Evolutionary conservation across 2,888 invertebrate genomes (phyloP), one percentile per base, ranked within the genome.

Genomic region (Daptonema setosum): DNA sequence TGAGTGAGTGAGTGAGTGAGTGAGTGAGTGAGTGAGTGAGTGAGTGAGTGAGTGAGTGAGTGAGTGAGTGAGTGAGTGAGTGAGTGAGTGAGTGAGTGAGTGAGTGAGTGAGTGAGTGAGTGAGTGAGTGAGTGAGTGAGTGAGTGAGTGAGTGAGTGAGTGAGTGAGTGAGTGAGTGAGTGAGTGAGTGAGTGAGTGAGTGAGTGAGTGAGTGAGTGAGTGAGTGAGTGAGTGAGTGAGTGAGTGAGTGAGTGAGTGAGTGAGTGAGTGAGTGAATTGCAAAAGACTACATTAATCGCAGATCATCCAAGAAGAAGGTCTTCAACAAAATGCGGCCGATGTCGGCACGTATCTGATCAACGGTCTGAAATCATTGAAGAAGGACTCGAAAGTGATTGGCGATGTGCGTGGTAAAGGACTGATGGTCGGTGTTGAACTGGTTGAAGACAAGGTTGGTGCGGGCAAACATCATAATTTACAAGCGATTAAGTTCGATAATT

Each of bases 331-430:
- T 67, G 77, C 81, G 52, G 78, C 79, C 60, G 75, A 74, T 1
- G 77, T 87, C 0, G 95, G 95, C 22, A 83, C 82, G 1, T 81
- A 87, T 68, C 80, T 93, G 60, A 73, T 95, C 3, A 74, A 80
- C 63, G 78, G 83, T 64, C 72, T 97, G 60, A 79, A 78, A 57
- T 77, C 81, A 57, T 73, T 88, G 58, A 79, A 82, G 67, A 79
- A 80, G 2, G 26, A 22, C 2, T 30, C 28, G 61, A 68, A 70
- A 52, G 72, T 83, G 20, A 79, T 97, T 52, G 93, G 95, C 5
- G 95, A 95, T 73, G 87, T 97, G 0, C 78, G 95, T 58, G 95
- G 95, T 1, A 91, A 88, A 73, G 95, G 95, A 0, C 75, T 97
- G 20, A 93, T 97, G 91, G 80, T 95, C 62, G 95, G 88, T 0